Conservation (phyloP, 2,888 invertebrate species). For the Eupithecia inturbata region DNA sequence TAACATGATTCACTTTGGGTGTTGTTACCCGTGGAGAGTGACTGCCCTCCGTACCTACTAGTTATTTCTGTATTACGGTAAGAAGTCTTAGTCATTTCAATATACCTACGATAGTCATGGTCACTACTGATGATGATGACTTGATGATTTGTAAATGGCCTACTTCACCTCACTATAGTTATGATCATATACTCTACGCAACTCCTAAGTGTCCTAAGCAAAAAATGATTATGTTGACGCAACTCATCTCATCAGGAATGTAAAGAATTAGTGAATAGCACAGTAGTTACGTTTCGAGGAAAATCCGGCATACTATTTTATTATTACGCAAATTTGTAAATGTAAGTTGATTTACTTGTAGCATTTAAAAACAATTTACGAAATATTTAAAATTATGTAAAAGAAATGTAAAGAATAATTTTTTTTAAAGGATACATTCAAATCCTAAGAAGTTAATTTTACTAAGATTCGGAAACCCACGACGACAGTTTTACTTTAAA, state of each 20-base stretch:
- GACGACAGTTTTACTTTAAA: neutral
- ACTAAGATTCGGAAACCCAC: neutral
- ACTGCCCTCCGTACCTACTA: no score
- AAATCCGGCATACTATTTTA: neutral
- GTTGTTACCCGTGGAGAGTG: no score
- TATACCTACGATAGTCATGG: neutral
- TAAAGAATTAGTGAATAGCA: neutral
- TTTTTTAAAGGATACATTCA: neutral
- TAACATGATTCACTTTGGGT: no score
- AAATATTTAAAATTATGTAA: neutral
- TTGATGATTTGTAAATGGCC: neutral
- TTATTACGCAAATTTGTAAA: neutral
- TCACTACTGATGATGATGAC: neutral
- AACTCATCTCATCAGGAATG: neutral
- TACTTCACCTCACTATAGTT: neutral
- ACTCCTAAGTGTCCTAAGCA: neutral
- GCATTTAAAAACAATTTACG: neutral
- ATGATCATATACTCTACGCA: neutral
- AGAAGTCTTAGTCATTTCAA: no score
- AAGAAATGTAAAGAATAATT: no score
- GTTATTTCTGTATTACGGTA: no score
- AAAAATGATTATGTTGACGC: neutral
- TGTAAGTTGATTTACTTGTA: neutral
- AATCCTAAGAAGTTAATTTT: neutral
- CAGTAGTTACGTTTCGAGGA: neutral